Base-by-base conservation (phyloP, 2,113 vertebrate species). In the Periophthalmodon schlosseri region DNA sequence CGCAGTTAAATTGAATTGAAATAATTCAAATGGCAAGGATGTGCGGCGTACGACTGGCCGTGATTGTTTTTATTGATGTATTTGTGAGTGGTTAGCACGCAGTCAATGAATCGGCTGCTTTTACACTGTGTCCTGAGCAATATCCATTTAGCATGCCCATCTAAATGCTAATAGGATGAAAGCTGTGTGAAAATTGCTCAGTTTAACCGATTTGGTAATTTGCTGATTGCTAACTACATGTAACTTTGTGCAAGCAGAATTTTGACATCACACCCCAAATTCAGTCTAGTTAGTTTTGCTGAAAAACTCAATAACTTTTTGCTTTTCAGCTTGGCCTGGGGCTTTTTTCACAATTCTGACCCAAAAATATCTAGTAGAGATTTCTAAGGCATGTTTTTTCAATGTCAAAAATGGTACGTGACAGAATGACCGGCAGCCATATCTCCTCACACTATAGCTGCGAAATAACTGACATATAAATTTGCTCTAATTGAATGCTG, bases 81-180 rank as follows among this genome's bases (percentile, higher is more conserved):
- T 86, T 89, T 85, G 83, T 82, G 81, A 89, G 86, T 81, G 75
- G 81, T 92, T 88, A 89, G 82, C 64, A 66, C 74, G 7, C 61
- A 86, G 76, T 90, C 90, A 87, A 78, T 89, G 81, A 84, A 83
- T 86, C 80, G 79, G 74, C 84, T 79, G 87, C 83, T 83, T 86
- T 90, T 87, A 84, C 85, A 78, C 78, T 83, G 75, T 88, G 83
- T 89, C 84, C 88, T 86, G 84, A 86, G 84, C 80, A 85, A 84
- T 89, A 87, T 90, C 79, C 85, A 79, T 91, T 92, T 84, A 81
- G 73, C 79, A 84, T 87, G 85, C 75, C 89, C 70, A 91, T 93
- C 86, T 92, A 93, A 91, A 93, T 93, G 91, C 89, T 88, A 93
- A 93, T 93, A 89, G 83, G 87, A 84, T 83, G 81, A 85, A 86